Evolutionary conservation across 2,113 vertebrate species (phyloP), one percentile per base, ranked within the genome.

Genomic region (Cyphomyrus discorhynchus): DNA sequence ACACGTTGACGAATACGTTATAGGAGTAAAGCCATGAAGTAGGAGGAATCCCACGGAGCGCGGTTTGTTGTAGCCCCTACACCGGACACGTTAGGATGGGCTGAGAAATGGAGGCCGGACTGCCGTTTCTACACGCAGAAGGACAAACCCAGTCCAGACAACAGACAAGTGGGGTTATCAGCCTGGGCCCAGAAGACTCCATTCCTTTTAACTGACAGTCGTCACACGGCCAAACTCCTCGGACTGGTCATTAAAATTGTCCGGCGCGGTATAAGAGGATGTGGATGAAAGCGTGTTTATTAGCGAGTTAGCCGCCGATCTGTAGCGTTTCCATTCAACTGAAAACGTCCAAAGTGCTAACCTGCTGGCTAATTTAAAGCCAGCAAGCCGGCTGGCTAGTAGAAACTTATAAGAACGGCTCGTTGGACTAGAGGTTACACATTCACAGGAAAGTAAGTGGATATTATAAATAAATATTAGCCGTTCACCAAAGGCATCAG

Each of bases 41-140:
- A 66, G 53, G 10, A 88, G 50, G 35, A 88, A 42, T 42, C 52
- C 52, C 86, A 50, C 49, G 46, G 31, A 53, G 50, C 39, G 35
- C 86, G 53, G 47, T 39, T 47, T n/a, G 87, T 47, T 90, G 89
- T 91, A 92, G 87, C 15, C 39, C 86, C 90, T 92, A 92, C 90
- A 91, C 90, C 56, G 56, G 24, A 62, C 62, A n/a, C n/a, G n/a
- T 27, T n/a, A 90, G 92, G 92, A 93, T 90, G 91, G 91, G 91
- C 91, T 92, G 92, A 92, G 90, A 89, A 92, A 86, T 53, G 91
- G 90, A 96, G 96, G 96, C 96, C 96, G 95, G 90, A 88, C 89
- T 94, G 94, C 93, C 90, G 52, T 58, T 85, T 92, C 91, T 93
- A 90, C 90, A 24, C 27, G 66, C 66, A 31, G n/a, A 90, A 89